phyloP scores from a whole-genome alignment of 1,140 invertebrate genomes.

The Pseudomyrmex sp. region DNA sequence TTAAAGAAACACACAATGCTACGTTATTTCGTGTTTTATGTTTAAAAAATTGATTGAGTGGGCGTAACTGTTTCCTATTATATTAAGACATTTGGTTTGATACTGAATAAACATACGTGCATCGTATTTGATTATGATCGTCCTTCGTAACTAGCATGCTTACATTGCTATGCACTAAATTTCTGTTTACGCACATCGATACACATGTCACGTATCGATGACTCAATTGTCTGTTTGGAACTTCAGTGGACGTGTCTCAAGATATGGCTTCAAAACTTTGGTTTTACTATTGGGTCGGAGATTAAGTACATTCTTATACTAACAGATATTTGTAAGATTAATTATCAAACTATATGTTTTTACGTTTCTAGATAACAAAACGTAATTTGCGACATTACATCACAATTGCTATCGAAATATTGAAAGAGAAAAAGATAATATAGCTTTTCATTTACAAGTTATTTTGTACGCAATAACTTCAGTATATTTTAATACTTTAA shows the following conservation, averaged over 20 bases:
- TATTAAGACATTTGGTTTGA: neutral
- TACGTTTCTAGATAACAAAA: neutral
- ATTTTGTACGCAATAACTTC: too few relatives aligned
- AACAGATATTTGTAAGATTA: neutral
- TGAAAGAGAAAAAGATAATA: neutral
- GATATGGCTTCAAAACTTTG: neutral
- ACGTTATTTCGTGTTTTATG: neutral
- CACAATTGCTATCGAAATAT: neutral
- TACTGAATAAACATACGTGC: constrained; percentile 38
- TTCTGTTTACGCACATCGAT: constrained; percentile 65
- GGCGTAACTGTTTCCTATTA: constrained; percentile 4
- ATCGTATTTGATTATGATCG: constrained; percentile 47
- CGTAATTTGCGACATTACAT: too few relatives aligned
- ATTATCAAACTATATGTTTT: constrained; percentile 12
- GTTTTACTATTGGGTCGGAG: neutral
- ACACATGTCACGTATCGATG: constrained; percentile 72
- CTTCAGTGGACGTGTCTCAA: constrained; percentile 10
- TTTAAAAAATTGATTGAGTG: neutral
- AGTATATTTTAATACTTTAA: too few relatives aligned
- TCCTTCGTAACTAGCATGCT: constrained; percentile 40
- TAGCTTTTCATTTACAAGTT: too few relatives aligned
- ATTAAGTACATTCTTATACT: neutral
- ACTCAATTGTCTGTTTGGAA: constrained; percentile 65
- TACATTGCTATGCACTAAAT: constrained; percentile 41
- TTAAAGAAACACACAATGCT: neutral